phyloP scores from a whole-genome alignment of 2,113 vertebrate genomes.

The Ginglymostoma cirratum region DNA sequence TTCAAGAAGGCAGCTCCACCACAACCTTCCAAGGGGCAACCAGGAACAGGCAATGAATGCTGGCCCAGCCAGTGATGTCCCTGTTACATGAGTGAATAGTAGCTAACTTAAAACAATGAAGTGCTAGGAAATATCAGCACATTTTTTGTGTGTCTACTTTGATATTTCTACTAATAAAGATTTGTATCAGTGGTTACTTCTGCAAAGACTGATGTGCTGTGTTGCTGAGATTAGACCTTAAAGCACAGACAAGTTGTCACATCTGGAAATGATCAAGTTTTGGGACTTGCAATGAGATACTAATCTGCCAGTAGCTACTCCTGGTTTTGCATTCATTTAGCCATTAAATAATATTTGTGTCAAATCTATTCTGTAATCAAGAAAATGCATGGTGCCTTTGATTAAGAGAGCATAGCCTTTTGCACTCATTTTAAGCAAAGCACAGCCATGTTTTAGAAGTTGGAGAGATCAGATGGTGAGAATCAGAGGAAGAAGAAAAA shows the following conservation, averaged over 20 bases:
- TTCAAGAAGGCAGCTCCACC: too few relatives aligned
- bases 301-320: background rate
- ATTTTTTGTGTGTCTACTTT: background rate
- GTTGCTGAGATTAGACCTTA: background rate
- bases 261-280: slow-evolving; percentile 18
- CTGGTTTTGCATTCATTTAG: background rate
- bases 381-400: background rate
- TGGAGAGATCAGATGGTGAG: background rate
- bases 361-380: background rate
- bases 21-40: too few relatives aligned
- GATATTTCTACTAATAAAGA: background rate
- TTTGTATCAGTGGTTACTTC: background rate
- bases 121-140: background rate
- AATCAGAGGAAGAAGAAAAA: background rate
- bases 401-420: background rate
- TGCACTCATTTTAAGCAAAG: background rate
- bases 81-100: too few relatives aligned
- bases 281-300: background rate
- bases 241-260: background rate
- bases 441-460: background rate
- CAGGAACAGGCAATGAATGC: too few relatives aligned
- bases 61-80: too few relatives aligned
- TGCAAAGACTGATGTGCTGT: background rate
- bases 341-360: background rate
- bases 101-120: background rate